Evolutionary conservation across 2,888 invertebrate species (phyloP).

Genomic region (Caenorhabditis uteleia): DNA sequence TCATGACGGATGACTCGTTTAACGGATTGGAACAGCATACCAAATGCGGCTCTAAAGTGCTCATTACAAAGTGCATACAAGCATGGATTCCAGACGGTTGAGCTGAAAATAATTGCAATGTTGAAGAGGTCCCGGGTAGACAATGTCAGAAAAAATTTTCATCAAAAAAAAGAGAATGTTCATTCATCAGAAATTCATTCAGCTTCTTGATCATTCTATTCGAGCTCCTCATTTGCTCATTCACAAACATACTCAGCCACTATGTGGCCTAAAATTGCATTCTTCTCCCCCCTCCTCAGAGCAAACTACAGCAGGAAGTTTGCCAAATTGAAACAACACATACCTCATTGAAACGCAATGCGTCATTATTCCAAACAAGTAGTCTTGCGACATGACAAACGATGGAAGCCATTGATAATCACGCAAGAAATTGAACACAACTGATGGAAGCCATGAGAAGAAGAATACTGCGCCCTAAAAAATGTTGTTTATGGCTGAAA

Average conservation of each 20-base stretch:
- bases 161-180: neutral
- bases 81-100: slow-evolving; percentile 66
- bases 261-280: too few species aligned
- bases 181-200: slow-evolving; percentile 19
- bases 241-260: too few species aligned
- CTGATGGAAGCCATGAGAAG: slow-evolving; percentile 79
- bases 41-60: slow-evolving; percentile 65
- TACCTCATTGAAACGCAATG: slow-evolving; percentile 68
- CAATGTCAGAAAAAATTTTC: slow-evolving; percentile 2
- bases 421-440: slow-evolving; percentile 66
- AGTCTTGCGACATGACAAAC: slow-evolving; percentile 58
- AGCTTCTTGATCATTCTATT: slow-evolving; percentile 31
- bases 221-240: too few species aligned
- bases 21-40: slow-evolving; percentile 41
- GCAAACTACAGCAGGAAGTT: neutral
- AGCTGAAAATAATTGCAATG: slow-evolving; percentile 26
- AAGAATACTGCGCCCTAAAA: slow-evolving; percentile 81
- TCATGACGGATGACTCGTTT: slow-evolving; percentile 26
- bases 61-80: slow-evolving; percentile 66
- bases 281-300: neutral
- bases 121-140: neutral
- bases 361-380: slow-evolving; percentile 64
- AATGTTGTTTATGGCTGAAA: too few species aligned
- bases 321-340: slow-evolving; percentile 7
- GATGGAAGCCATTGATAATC: slow-evolving; percentile 62